phyloP scores from a whole-genome alignment of 2,888 invertebrate species.

The Monopis laevigella region DNA sequence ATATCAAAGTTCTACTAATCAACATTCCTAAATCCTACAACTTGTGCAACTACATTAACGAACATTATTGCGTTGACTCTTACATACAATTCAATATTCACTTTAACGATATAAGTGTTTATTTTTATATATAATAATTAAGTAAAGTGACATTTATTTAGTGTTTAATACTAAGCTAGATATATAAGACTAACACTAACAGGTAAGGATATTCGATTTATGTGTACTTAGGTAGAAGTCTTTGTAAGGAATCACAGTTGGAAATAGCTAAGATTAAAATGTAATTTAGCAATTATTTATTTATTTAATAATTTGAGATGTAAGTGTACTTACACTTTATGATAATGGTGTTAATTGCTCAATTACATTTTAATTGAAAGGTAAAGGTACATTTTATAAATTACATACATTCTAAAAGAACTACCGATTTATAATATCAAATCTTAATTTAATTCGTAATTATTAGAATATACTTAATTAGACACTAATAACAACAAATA shows the following conservation, averaged over 20 bases:
- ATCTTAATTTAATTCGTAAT: constrained; percentile 6
- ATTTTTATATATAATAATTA: too few species aligned
- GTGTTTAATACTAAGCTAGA: background rate
- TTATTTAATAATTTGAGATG: background rate
- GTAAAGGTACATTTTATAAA: constrained; percentile 19
- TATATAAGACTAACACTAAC: background rate
- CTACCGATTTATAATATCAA: background rate
- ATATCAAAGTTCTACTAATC: too few species aligned
- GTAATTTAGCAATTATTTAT: constrained; percentile 1
- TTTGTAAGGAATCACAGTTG: constrained; percentile 67
- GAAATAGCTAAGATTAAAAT: constrained; percentile 52
- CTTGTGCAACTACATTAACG: too few species aligned
- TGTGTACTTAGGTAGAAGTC: constrained; percentile 62
- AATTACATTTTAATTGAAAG: constrained; percentile 23
- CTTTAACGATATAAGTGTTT: too few species aligned
- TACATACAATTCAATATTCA: too few species aligned
- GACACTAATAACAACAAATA: background rate
- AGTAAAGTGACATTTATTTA: too few species aligned
- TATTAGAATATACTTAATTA: background rate
- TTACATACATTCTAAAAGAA: constrained; percentile 8
- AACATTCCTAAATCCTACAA: too few species aligned
- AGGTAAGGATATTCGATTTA: constrained; percentile 13
- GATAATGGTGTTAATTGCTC: too few species aligned
- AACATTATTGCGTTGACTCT: too few species aligned
- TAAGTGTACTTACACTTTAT: constrained; percentile 16